Evolutionary conservation across 1,140 invertebrate species (phyloP).

Genomic region (Diorhabda sublineata): DNA sequence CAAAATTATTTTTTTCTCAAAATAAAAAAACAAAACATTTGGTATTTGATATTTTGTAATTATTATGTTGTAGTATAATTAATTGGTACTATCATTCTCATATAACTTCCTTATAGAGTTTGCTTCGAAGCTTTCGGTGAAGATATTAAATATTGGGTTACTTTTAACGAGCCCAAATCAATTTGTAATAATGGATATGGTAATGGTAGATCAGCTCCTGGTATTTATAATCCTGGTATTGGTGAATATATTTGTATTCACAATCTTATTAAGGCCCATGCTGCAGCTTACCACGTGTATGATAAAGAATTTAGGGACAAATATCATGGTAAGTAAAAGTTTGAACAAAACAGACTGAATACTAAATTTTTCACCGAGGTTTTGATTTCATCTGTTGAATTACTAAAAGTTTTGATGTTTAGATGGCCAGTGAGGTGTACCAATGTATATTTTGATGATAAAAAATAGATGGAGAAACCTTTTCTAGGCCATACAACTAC

Average conservation of each 20-base stretch:
- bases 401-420: too few species aligned
- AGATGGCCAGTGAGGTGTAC: too few species aligned
- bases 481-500: too few species aligned
- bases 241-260: constrained; percentile 48
- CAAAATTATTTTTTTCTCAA: too few species aligned
- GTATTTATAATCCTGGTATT: constrained; percentile 31
- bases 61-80: too few species aligned
- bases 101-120: background rate
- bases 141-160: constrained; percentile 31
- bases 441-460: too few species aligned
- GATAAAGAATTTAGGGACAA: constrained; percentile 21
- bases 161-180: constrained; percentile 45
- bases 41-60: too few species aligned
- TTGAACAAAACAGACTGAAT: background rate
- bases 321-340: constrained; percentile 24
- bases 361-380: too few species aligned
- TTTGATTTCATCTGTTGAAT: too few species aligned
- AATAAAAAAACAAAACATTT: too few species aligned
- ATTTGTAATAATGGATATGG: constrained; percentile 25
- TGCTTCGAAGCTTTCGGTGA: constrained; percentile 28
- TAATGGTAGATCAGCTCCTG: constrained; percentile 18
- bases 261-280: constrained; percentile 48
- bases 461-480: too few species aligned
- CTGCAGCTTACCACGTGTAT: constrained; percentile 47
- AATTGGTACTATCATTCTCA: too few species aligned